Conservation (phyloP, 2,113 vertebrate species). For the Pelobates fuscus region DNA sequence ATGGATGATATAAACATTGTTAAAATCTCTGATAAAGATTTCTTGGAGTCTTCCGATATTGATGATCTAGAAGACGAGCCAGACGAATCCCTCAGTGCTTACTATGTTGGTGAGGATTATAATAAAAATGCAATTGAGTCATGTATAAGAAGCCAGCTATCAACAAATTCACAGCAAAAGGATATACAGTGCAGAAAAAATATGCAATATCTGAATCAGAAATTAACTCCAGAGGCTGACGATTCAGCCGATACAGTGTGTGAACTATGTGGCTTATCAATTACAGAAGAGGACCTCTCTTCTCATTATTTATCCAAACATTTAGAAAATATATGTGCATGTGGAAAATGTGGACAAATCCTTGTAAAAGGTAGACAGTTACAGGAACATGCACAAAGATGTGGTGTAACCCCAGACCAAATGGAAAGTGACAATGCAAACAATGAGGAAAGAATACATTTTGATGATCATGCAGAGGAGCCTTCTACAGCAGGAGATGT, state of each 20-base stretch:
- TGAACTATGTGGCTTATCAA: constrained; percentile 85
- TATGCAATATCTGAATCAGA: constrained; percentile 59
- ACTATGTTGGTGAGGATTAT: constrained; percentile 70
- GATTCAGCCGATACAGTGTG: constrained; percentile 73
- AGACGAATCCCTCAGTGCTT: constrained; percentile 72
- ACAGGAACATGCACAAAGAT: constrained; percentile 92
- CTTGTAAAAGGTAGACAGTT: constrained; percentile 93
- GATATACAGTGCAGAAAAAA: constrained; percentile 66
- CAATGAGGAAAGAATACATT: constrained; percentile 81
- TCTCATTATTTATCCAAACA: constrained; percentile 94
- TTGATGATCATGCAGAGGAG: constrained; percentile 82
- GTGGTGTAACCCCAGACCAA: constrained; percentile 83
- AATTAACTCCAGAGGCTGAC: constrained; percentile 62
- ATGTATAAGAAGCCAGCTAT: constrained; percentile 68
- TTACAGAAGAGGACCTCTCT: constrained; percentile 86
- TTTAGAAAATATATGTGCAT: constrained; percentile 94
- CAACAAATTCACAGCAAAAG: constrained; percentile 57
- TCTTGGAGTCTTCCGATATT: constrained; percentile 73
- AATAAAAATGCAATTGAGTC: constrained; percentile 70
- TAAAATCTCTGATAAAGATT: constrained; percentile 77
- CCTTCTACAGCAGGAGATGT: constrained; percentile 82
- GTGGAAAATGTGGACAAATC: constrained; percentile 93
- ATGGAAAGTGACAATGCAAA: constrained; percentile 68
- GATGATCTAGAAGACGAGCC: constrained; percentile 76
- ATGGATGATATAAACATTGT: constrained; percentile 82